These are phyloP conservation scores for Stichopus chloronotus DNA, from an alignment of 35 echinoderm and acorn worm genomes.

Conservation along the genomic window DNA sequence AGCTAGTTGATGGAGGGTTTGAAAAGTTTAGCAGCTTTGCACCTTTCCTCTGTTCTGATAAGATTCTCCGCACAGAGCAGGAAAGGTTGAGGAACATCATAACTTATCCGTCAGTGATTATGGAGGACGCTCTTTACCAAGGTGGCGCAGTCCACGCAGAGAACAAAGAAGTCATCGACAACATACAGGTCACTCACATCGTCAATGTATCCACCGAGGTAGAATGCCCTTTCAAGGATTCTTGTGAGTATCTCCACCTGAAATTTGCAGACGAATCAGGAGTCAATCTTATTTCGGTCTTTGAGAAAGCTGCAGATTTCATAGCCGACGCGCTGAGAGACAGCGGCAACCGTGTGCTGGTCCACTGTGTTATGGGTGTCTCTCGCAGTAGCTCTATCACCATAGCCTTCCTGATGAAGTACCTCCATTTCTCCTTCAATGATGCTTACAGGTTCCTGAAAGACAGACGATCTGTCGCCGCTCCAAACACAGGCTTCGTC, in stretches of 20 bases:
- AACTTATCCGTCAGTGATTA: slow-evolving; percentile 86
- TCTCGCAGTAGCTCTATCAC: slow-evolving; percentile 88
- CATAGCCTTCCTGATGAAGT: slow-evolving; percentile 90
- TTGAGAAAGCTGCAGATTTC: slow-evolving; percentile 78
- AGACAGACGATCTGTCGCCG: slow-evolving; percentile 65
- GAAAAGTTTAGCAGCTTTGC: slow-evolving; percentile 51
- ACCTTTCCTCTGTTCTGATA: slow-evolving; percentile 76
- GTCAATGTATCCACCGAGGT: slow-evolving; percentile 78
- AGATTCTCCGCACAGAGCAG: slow-evolving; percentile 66
- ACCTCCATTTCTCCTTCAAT: slow-evolving; percentile 70
- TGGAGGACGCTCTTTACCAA: slow-evolving; percentile 82
- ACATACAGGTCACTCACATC: slow-evolving; percentile 83
- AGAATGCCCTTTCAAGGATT: slow-evolving; percentile 61
- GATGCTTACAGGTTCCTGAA: slow-evolving; percentile 79
- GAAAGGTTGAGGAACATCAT: slow-evolving; percentile 61
- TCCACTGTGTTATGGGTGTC: slow-evolving; percentile 91
- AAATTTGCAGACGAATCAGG: slow-evolving; percentile 74
- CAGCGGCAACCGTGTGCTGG: slow-evolving; percentile 72
- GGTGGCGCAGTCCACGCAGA: slow-evolving; percentile 77
- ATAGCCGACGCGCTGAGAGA: slow-evolving; percentile 67
- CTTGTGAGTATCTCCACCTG: slow-evolving; percentile 80
- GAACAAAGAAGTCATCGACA: slow-evolving; percentile 49
- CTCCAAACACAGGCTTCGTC: slow-evolving; percentile 86
- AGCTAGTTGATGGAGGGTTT: slow-evolving; percentile 76
- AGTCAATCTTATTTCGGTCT: slow-evolving; percentile 57